Conservation (phyloP, 2,888 invertebrate species). For the Brassicogethes aeneus region DNA sequence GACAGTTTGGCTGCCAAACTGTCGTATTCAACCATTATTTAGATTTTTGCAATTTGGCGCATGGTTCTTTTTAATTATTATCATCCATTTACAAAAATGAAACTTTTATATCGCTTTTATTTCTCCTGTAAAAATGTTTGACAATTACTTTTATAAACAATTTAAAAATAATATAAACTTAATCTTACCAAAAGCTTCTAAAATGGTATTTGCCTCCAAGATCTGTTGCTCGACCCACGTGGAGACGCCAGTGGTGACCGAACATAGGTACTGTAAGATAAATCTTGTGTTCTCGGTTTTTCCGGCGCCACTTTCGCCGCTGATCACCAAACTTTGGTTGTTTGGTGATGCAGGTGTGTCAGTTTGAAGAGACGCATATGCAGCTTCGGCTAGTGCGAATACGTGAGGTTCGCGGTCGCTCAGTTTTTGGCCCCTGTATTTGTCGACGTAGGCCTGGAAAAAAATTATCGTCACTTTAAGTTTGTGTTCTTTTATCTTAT, state of each 20-base stretch:
- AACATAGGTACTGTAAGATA: slow-evolving; percentile 84
- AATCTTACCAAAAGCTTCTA: slow-evolving; percentile 90
- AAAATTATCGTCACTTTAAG: too few relatives aligned
- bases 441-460: slow-evolving; percentile 69
- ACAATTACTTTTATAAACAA: too few relatives aligned
- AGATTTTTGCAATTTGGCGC: too few relatives aligned
- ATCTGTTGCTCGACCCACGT: slow-evolving; percentile 96
- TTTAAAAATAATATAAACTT: too few relatives aligned
- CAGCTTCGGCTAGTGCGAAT: slow-evolving; percentile 84
- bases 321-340: slow-evolving; percentile 82
- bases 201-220: slow-evolving; percentile 84
- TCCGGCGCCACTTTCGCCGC: slow-evolving; percentile 88
- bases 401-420: slow-evolving; percentile 79
- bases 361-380: slow-evolving; percentile 65
- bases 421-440: slow-evolving; percentile 75
- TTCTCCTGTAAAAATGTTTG: too few relatives aligned
- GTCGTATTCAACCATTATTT: too few relatives aligned
- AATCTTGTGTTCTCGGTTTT: slow-evolving; percentile 91
- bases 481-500: too few relatives aligned
- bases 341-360: slow-evolving; percentile 10
- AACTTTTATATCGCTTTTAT: too few relatives aligned
- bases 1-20: too few relatives aligned
- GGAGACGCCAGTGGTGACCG: slow-evolving; percentile 68
- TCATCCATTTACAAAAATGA: too few relatives aligned
- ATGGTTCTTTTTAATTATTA: too few relatives aligned